A percentile compares a stretch with the other conserved stretches of the same genome.
These are phyloP conservation scores for Bombyx huttoni DNA, from an alignment of 2,888 invertebrate species.

Conservation along the genomic window DNA sequence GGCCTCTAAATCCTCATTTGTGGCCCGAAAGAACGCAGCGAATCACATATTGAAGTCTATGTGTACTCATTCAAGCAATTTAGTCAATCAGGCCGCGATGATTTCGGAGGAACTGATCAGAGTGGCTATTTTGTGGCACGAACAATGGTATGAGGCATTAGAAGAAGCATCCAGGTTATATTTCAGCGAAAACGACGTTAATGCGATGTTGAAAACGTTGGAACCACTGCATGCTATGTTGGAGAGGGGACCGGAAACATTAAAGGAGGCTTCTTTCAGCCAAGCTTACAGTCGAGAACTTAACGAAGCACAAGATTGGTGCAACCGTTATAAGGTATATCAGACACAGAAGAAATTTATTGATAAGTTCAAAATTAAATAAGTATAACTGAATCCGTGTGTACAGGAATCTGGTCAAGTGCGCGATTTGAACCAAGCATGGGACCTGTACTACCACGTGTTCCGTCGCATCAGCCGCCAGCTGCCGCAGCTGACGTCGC, in stretches of 20 bases:
- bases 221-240: slow-evolving; percentile 96
- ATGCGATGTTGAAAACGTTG: slow-evolving; percentile 96
- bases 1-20: slow-evolving; percentile 93
- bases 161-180: slow-evolving; percentile 94
- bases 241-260: slow-evolving; percentile 93
- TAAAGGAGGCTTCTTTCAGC: slow-evolving; percentile 97
- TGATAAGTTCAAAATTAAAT: no score
- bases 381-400: background rate
- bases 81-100: slow-evolving; percentile 95
- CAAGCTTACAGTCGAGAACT: slow-evolving; percentile 97
- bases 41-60: slow-evolving; percentile 95
- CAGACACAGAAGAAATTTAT: no score
- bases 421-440: slow-evolving; percentile 96
- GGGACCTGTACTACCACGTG: slow-evolving; percentile 99
- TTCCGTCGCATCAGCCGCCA: slow-evolving; percentile 97
- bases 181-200: slow-evolving; percentile 96
- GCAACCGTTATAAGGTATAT: slow-evolving; percentile 85
- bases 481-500: slow-evolving; percentile 89
- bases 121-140: slow-evolving; percentile 99
- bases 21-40: slow-evolving; percentile 88
- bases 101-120: slow-evolving; percentile 97
- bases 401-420: slow-evolving; percentile 82
- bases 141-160: slow-evolving; percentile 85
- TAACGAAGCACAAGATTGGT: slow-evolving; percentile 96
- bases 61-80: slow-evolving; percentile 91